These are phyloP conservation scores for Macrotrachela quadricornifera DNA, from an alignment of 1,140 invertebrate species.

Conservation along the genomic window DNA sequence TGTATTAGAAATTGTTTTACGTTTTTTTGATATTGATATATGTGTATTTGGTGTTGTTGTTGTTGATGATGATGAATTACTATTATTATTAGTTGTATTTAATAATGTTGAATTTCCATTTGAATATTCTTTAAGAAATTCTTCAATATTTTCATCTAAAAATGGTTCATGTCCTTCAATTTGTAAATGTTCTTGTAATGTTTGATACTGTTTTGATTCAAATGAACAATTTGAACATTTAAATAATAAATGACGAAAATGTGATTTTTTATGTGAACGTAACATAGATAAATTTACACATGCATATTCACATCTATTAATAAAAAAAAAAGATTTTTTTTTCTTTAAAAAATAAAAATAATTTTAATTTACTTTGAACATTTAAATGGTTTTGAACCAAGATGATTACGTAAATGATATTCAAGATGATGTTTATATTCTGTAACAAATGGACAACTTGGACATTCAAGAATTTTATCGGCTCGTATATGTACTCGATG, in stretches of 20 bases:
- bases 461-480: constrained; percentile 71
- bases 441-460: constrained; percentile 82
- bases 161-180: constrained; percentile 47
- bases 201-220: constrained; percentile 93
- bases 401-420: constrained; percentile 84
- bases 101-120: no score
- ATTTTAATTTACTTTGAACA: constrained; percentile 47
- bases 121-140: no score
- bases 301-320: constrained; percentile 23
- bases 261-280: constrained; percentile 91
- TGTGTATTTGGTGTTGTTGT: no score
- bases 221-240: constrained; percentile 82
- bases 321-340: no score
- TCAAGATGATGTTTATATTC: constrained; percentile 96
- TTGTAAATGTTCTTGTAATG: constrained; percentile 86
- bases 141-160: no score
- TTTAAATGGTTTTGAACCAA: constrained; percentile 83
- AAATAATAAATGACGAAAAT: constrained; percentile 88
- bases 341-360: no score
- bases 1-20: no score
- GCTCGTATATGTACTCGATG: constrained; percentile 64
- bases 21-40: no score
- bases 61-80: no score
- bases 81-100: no score
- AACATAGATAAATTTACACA: constrained; percentile 99